Evolutionary conservation across 2,888 invertebrate species (phyloP), one percentile per base, ranked within the genome.

Genomic region (Camponotus fellah): DNA sequence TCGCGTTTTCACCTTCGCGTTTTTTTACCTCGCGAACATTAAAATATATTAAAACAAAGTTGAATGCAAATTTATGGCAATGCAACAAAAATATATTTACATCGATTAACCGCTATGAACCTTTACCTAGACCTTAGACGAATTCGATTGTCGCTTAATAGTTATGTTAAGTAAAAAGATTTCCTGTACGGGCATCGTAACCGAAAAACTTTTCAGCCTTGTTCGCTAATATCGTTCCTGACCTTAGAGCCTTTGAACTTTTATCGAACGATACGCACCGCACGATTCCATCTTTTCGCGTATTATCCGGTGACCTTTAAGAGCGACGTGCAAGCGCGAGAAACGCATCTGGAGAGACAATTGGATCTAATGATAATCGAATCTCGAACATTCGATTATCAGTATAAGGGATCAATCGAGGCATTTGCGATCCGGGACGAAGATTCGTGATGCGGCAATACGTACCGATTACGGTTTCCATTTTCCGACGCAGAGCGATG

Each of bases 191-290:
- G 26, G 58, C 69, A 12, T 71, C 34, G 32, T 32, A 56, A 68
- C 21, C 43, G 43, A 34, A 34, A 58, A 10, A 60, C 17, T 56
- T 34, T 60, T 62, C 43, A 43, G 60, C 34, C 37, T 56, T 26
- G 62, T 46, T 9, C 74, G 32, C 34, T 60, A 72, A 26, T 60
- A 43, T 58, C 37, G 46, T 34, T 72, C 37, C 26, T 80, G 74
- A 74, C 60, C 79, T 80, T 80, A 79, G 34, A 80, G 79, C 75
- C 75, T 74, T 80, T 80, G 79, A 60, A 80, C 34, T 53, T 80
- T 21, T 80, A 60, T 72, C 43, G 77, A 71, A 71, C 77, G 64
- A 0, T 60, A 60, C 62, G 76, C 32, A 66, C 14, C 40, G 58
- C 46, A 34, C 60, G 74, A 17, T 80, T 60, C 79, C 79, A 80